Evolutionary conservation across 2,888 invertebrate genomes (phyloP), one percentile per base, ranked within the genome.

Genomic region (Hypolimnas misippus): DNA sequence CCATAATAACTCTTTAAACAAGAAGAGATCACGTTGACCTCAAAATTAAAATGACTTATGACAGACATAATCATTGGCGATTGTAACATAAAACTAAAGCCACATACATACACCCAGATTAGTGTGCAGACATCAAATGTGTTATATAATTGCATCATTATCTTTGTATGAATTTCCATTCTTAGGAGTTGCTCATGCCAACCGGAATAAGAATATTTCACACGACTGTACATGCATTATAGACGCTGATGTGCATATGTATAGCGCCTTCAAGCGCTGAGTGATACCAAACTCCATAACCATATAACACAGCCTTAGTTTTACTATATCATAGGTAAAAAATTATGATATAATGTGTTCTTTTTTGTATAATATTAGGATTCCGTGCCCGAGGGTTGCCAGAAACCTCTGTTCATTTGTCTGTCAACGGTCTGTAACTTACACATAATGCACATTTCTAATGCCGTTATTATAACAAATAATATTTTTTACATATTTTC

Each of bases 111-210:
- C 51, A 35, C 2, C 14, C 16, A 21, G 44, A 21, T 21, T 46
- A 12, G n/a, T 31, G 40, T 51, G 19, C 51, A 31, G 49, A 58
- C 50, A 19, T 40, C 50, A 50, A 40, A 19, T 31, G 42, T 31
- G 31, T 58, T 58, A 58, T 33, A 57, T 64, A 61, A 65, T 54
- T 57, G 53, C 57, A 61, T 33, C 42, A 61, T 64, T 64, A 61
- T 61, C 61, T 61, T 53, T 29, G 51, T 63, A 21, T 53, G 49
- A 31, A 64, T 56, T 64, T 60, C 60, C 60, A 64, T 64, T 60
- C 56, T 49, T 55, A 38, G 49, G 46, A 51, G 31, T 56, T 56
- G 46, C 56, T 56, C 55, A 59, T 52, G 21, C 44, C 19, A 60
- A 60, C 52, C 56, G 60, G 56, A 63, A 64, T 38, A 31, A 53